Base-by-base conservation (phyloP, 2,888 invertebrate species). In the Sarcophaga subvicina region DNA sequence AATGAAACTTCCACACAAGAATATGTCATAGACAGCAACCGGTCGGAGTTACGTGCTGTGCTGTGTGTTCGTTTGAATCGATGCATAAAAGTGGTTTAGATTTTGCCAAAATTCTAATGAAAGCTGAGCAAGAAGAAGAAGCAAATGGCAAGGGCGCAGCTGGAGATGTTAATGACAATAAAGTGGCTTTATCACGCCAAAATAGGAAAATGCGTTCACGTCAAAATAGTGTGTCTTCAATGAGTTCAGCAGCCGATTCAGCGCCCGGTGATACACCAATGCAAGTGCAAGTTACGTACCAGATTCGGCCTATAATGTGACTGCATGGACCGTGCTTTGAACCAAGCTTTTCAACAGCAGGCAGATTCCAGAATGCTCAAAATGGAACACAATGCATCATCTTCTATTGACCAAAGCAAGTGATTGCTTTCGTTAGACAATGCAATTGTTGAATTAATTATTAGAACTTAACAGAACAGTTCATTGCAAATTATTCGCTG, bases 11-110 rank as follows among this genome's bases (percentile, higher is more conserved):
- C 37, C 37, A 37, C 8, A 8, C 6, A 37, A 37, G 10, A 37
- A 37, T 37, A 37, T 8, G 10, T 37, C 2, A 10, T 37, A 37
- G 37, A 37, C 8, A 37, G 2, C 37, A 10, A 37, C 10, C 0
- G 37, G 37, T 37, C 8, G 6, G 37, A 37, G 0, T 37, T 6
- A 37, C 37, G 6, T 27, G 4, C 2, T 5, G 91, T 71, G 93
- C 96, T 0, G 95, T 96, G 72, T 96, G 96, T 76, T 95, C 96
- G 84, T 97, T 96, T 91, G 95, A 95, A 27, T 96, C 96, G 3
- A 94, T 98, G 59, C 95, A 95, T 89, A 95, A 95, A 8, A 95
- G 96, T 22, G 97, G 97, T 0, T 92, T 97, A 89, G 96, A 98
- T 93, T 97, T 98, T 93, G 96, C 97, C 0, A 95, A 96, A 90